Conservation (phyloP, 1,140 invertebrate species). For the Trichogramma pretiosum region DNA sequence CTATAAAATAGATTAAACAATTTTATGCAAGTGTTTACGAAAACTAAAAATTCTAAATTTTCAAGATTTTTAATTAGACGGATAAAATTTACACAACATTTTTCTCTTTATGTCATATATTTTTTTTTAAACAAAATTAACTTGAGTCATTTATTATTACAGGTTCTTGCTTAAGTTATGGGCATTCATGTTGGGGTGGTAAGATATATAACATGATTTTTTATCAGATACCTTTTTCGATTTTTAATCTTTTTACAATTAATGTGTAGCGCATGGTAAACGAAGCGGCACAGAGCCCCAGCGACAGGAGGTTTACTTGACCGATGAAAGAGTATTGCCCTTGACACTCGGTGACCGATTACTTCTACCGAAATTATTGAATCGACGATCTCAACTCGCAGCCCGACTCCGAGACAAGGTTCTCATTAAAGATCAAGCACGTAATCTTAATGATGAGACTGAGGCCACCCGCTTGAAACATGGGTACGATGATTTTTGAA, state of each 20-base stretch:
- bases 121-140: no score
- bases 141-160: no score
- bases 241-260: neutral
- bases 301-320: neutral
- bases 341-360: conserved; percentile 3
- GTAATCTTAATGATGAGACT: neutral
- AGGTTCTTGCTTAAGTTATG: conserved; percentile 18
- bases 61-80: no score
- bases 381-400: no score
- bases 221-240: neutral
- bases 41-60: no score
- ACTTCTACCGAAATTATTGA: neutral
- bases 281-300: neutral
- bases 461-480: neutral
- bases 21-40: no score
- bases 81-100: no score
- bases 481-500: neutral
- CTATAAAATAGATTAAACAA: no score
- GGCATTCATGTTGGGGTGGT: conserved; percentile 16
- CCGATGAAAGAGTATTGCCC: neutral
- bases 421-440: neutral
- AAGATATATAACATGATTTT: neutral
- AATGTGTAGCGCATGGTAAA: conserved; percentile 13
- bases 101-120: no score
- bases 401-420: neutral